Conservation (phyloP, 2,888 invertebrate genomes). For the Leptinotarsa rubiginosa region DNA sequence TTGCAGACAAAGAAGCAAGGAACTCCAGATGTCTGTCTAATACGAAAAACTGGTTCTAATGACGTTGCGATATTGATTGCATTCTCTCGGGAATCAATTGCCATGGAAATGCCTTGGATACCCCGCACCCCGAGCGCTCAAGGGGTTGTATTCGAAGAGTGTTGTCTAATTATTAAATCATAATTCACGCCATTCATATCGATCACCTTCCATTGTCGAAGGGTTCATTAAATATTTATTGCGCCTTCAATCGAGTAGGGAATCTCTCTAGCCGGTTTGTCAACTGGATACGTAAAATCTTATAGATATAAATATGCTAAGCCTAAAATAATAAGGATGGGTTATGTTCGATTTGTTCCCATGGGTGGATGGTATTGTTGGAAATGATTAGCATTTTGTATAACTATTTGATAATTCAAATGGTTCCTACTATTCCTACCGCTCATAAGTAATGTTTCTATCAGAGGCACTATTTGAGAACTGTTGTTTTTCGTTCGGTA, state of each 20-base stretch:
- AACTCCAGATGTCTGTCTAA: conserved; percentile 4
- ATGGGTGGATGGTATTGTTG: not conserved
- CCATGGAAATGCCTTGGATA: conserved; percentile 43
- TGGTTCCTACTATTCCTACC: no score
- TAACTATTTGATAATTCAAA: no score
- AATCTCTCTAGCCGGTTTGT: conserved; percentile 4
- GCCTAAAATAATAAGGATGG: conserved; percentile 16
- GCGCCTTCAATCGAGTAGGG: conserved; percentile 8
- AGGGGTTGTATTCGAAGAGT: conserved; percentile 28
- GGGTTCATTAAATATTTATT: conserved; percentile 28
- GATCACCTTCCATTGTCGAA: conserved; percentile 22
- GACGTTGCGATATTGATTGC: conserved; percentile 38
- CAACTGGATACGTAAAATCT: conserved; percentile 8
- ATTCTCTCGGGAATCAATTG: conserved; percentile 34
- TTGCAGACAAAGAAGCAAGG: not conserved
- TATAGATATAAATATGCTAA: conserved; percentile 23
- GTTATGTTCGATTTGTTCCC: conserved; percentile 1
- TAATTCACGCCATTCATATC: conserved; percentile 32
- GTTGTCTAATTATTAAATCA: conserved; percentile 40
- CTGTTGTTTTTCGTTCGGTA: no score
- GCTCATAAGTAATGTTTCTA: no score
- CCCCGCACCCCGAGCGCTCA: conserved; percentile 19
- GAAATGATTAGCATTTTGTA: not conserved
- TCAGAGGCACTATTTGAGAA: no score
- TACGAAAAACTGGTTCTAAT: conserved; percentile 18